Base-by-base conservation (phyloP, 2,797 vertebrate genomes). In the Gambelia wislizenii region DNA sequence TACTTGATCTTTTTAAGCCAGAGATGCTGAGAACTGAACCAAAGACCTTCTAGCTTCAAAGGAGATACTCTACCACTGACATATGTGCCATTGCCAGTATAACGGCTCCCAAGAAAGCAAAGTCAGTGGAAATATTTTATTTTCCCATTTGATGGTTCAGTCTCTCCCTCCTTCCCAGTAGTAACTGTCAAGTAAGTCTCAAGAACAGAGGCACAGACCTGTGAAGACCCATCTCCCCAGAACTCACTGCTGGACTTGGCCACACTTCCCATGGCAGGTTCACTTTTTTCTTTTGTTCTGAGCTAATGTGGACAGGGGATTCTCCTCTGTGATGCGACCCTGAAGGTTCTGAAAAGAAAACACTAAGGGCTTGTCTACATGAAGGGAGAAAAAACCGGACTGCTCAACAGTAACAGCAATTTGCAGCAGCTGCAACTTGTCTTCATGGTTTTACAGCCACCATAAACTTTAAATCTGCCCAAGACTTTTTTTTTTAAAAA, bases 281-380 rank as follows among this genome's bases (percentile, higher is more conserved):
- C 13, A 18, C 67, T 18, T 8, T 33, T 27, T n/a, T 74, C 67
- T 81, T 33, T 67, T 54, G 67, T 44, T 82, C 69, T 14, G 33
- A 42, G 42, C 47, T 27, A 27, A 74, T 27, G 39, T 16, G 52
- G 84, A 10, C 33, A 4, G 13, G 22, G 5, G 42, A 69, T 82
- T 86, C 70, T 76, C 20, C 47, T 67, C 89, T 89, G 79, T 89
- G 89, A 89, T 89, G 89, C 88, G 25, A 89, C n/a, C 4, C 39
- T 25, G 59, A 89, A 67, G 59, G 70, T 89, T 89, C 89, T 25
- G 52, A 72, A 33, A 27, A 22, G 70, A 79, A 69, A 84, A 47
- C 18, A 33, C 22, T 44, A 47, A 64, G n/a, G n/a, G n/a, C n/a
- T n/a, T n/a, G n/a, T n/a, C n/a, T n/a, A n/a, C n/a, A n/a, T n/a